Evolutionary conservation across 1,140 invertebrate species (phyloP).

Genomic region (Sarcophaga peregrina): DNA sequence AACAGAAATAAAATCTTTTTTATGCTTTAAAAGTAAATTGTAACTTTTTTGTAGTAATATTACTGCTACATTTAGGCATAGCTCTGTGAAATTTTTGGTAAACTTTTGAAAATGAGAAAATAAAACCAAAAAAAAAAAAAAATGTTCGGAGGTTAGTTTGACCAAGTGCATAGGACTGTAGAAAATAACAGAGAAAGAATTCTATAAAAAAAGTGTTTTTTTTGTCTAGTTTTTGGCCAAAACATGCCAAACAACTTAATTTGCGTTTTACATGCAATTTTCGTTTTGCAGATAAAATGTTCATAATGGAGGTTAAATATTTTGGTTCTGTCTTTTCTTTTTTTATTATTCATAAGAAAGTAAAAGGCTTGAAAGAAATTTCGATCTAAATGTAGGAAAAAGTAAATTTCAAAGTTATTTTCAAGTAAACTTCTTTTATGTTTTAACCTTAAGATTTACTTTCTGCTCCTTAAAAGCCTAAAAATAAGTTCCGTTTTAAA

Average conservation of each 20-base stretch:
- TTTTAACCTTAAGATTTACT: no score
- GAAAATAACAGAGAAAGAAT: no score
- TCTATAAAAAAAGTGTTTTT: no score
- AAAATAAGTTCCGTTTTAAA: no score
- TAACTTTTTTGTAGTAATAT: not conserved
- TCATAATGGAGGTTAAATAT: not conserved
- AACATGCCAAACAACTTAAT: not conserved
- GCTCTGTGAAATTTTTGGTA: not conserved
- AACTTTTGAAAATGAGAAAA: not conserved
- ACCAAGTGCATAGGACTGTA: no score
- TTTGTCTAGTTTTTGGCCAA: no score
- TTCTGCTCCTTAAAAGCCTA: no score
- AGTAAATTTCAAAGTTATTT: no score
- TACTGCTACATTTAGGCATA: not conserved
- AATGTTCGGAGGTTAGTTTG: not conserved
- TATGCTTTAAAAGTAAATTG: not conserved
- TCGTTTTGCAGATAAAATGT: not conserved
- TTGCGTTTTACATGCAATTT: not conserved
- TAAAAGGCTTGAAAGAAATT: not conserved
- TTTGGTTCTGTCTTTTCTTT: not conserved
- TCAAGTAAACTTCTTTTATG: no score
- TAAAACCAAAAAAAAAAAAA: no score
- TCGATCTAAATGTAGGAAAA: no score
- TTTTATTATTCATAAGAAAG: not conserved
- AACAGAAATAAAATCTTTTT: not conserved